Percentiles rank a stretch among this genome's conserved stretches.
phyloP scores from a whole-genome alignment of 2,797 vertebrate genomes.

The Sylvilagus floridanus region DNA sequence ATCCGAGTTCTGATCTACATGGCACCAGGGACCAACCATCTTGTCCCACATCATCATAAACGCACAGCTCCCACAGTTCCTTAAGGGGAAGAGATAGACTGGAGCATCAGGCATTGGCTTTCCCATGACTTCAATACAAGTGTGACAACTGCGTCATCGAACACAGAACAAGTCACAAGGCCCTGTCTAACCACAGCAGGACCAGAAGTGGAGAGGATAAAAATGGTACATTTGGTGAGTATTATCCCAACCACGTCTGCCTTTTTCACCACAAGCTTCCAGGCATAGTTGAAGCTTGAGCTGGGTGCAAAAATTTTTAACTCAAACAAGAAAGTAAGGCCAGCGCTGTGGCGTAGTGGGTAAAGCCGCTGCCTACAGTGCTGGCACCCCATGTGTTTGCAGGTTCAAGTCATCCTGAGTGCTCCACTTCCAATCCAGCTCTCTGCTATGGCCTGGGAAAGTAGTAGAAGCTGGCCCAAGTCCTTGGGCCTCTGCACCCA shows the following conservation, averaged over 20 bases:
- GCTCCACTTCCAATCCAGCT: too few species aligned
- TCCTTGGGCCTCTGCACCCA: too few species aligned
- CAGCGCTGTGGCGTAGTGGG: too few species aligned
- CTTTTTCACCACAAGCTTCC: neutral
- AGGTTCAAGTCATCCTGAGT: too few species aligned
- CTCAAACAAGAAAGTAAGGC: neutral
- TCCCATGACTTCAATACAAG: neutral
- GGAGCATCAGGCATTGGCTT: neutral
- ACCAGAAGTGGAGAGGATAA: neutral
- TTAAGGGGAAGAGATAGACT: neutral
- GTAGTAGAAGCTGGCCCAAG: too few species aligned
- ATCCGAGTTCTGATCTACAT: too few species aligned
- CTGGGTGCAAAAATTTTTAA: neutral
- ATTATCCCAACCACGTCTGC: neutral
- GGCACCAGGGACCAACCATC: neutral
- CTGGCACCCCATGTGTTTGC: too few species aligned
- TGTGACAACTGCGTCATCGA: neutral
- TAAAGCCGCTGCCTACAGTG: too few species aligned
- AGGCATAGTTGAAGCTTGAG: neutral
- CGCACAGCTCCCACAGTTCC: neutral
- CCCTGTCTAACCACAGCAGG: neutral
- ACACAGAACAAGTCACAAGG: neutral
- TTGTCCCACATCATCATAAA: neutral
- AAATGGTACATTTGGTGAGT: neutral
- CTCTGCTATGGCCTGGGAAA: too few species aligned